These are phyloP conservation scores for Quadroppia sp. DNA, from an alignment of 2,888 invertebrate genomes.

Conservation along the genomic window DNA sequence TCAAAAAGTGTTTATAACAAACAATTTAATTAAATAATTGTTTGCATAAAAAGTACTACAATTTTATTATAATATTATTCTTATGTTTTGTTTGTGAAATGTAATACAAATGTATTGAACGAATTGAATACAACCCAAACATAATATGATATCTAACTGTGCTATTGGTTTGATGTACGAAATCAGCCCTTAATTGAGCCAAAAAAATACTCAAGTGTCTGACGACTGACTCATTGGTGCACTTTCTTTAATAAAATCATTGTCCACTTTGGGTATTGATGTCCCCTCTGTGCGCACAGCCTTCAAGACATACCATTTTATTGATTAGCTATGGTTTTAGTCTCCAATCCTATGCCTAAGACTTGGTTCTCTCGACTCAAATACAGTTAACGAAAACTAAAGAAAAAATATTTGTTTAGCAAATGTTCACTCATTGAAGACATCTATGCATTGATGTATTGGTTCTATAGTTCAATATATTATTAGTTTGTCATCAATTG, in stretches of 20 bases:
- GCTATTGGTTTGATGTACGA: background rate
- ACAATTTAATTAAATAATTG: too few relatives aligned
- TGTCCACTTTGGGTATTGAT: background rate
- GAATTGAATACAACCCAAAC: too few relatives aligned
- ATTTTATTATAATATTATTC: too few relatives aligned
- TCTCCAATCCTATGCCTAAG: too few relatives aligned
- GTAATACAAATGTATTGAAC: too few relatives aligned
- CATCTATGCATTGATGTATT: conserved; percentile 2
- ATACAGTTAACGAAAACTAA: background rate
- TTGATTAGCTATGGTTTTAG: background rate
- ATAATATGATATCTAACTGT: too few relatives aligned
- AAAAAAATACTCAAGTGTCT: background rate
- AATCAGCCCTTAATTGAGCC: conserved; percentile 6
- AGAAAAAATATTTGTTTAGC: background rate
- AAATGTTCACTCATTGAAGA: background rate
- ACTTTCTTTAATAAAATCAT: background rate
- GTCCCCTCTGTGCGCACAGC: background rate
- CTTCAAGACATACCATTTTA: too few relatives aligned
- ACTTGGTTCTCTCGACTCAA: background rate
- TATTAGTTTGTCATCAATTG: conserved; percentile 10
- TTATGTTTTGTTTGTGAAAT: too few relatives aligned
- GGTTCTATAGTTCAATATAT: conserved; percentile 21
- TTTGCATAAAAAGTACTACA: too few relatives aligned
- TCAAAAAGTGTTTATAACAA: background rate
- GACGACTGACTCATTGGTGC: background rate